These are phyloP conservation scores for Arothron firmamentum DNA, from an alignment of 2,113 vertebrate genomes.

Conservation along the genomic window DNA sequence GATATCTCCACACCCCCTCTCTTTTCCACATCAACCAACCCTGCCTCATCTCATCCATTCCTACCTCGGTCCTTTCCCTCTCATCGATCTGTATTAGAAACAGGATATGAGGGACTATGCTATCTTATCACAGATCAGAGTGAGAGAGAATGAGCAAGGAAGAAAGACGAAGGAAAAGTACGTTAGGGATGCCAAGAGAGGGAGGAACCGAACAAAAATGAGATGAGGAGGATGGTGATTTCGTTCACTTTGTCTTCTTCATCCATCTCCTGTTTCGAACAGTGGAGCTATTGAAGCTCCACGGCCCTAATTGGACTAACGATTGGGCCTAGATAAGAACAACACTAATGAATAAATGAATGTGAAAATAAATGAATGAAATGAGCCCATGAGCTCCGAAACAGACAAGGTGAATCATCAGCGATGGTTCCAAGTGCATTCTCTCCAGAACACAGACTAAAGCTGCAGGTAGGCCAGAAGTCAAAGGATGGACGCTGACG, in stretches of 20 bases:
- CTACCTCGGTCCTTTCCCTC: slow-evolving; percentile 57
- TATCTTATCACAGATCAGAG: slow-evolving; percentile 72
- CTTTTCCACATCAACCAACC: slow-evolving; percentile 50
- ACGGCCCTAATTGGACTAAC: slow-evolving; percentile 61
- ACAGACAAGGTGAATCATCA: slow-evolving; percentile 14
- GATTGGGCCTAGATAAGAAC: slow-evolving; percentile 59
- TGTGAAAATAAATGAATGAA: slow-evolving; percentile 64
- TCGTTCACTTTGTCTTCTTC: slow-evolving; percentile 46
- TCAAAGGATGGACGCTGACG: slow-evolving; percentile 31
- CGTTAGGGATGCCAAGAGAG: slow-evolving; percentile 37
- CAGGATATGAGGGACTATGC: slow-evolving; percentile 73
- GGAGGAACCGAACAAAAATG: slow-evolving; percentile 37
- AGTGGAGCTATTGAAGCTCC: slow-evolving; percentile 36
- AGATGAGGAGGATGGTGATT: slow-evolving; percentile 37
- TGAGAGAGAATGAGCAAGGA: slow-evolving; percentile 56
- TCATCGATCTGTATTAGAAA: slow-evolving; percentile 76
- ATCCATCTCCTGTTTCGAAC: slow-evolving; percentile 54
- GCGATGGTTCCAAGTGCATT: not conserved
- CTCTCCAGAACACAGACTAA: slow-evolving; percentile 1
- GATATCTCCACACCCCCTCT: slow-evolving; percentile 54
- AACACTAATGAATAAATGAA: slow-evolving; percentile 64
- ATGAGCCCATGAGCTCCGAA: slow-evolving; percentile 24
- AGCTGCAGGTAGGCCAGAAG: slow-evolving; percentile 15
- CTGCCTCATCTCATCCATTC: slow-evolving; percentile 51
- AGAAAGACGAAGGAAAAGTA: slow-evolving; percentile 41